Evolutionary conservation across 2,888 invertebrate species (phyloP).

Genomic region (Acanthosepion esculentum): DNA sequence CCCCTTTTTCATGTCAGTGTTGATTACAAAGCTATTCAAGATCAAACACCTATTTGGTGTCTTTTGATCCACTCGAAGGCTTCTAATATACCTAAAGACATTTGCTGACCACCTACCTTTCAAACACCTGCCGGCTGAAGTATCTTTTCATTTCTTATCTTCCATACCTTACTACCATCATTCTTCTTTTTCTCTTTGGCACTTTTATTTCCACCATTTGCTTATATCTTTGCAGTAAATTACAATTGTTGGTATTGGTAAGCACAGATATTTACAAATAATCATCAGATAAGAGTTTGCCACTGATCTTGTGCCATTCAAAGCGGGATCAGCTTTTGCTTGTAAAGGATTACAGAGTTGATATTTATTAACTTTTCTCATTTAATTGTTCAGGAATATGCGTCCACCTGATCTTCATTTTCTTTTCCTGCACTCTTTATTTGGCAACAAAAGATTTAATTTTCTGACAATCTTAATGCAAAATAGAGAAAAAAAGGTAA

Average conservation of each 20-base stretch:
- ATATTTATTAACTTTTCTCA: background rate
- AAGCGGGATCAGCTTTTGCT: background rate
- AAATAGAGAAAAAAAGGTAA: background rate
- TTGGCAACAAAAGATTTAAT: background rate
- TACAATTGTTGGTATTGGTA: background rate
- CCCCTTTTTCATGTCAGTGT: background rate
- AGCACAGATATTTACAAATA: background rate
- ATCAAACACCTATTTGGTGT: conserved; percentile 17
- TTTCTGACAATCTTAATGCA: background rate
- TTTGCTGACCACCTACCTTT: background rate
- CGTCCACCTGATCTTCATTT: background rate
- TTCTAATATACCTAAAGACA: conserved; percentile 21
- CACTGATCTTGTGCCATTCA: background rate
- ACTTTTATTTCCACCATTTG: background rate
- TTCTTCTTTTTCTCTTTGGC: background rate
- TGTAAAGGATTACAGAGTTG: background rate
- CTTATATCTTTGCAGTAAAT: background rate
- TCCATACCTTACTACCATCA: background rate
- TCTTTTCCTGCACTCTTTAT: background rate
- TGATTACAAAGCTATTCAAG: conserved; percentile 9
- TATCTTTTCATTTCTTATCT: background rate
- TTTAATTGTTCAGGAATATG: background rate
- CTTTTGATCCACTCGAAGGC: conserved; percentile 33
- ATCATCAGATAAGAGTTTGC: background rate
- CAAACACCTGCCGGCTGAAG: background rate